These are phyloP conservation scores for Halichondria panicea DNA, from an alignment of 37 sponge, comb jelly and placozoan genomes.

Conservation along the genomic window DNA sequence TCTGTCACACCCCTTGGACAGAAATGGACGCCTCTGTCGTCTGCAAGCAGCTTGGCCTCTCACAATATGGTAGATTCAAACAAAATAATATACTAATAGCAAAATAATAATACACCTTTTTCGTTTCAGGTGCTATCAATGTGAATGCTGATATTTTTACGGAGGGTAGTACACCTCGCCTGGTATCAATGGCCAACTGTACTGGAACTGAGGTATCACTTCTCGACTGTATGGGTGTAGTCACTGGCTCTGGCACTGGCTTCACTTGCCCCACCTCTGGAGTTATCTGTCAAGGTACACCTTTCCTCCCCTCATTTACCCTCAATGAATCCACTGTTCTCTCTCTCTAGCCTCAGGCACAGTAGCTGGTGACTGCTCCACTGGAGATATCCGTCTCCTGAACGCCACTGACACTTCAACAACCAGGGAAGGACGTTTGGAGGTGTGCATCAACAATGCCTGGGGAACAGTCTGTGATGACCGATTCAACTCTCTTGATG, in stretches of 20 bases:
- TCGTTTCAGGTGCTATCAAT: not conserved
- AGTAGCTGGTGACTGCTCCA: no score
- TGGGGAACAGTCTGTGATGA: no score
- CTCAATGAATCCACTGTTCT: no score
- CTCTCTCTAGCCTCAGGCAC: no score
- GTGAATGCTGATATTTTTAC: slow-evolving; percentile 5
- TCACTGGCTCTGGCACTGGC: not conserved
- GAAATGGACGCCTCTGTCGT: slow-evolving; percentile 42
- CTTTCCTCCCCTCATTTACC: no score
- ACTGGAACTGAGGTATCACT: slow-evolving; percentile 10
- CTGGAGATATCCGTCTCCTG: no score
- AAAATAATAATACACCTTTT: not conserved
- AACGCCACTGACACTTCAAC: no score
- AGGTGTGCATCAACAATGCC: no score
- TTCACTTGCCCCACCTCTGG: slow-evolving; percentile 2
- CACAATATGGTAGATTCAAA: slow-evolving; percentile 30
- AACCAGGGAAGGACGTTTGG: no score
- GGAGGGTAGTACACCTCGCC: not conserved
- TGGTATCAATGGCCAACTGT: not conserved
- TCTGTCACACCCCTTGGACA: slow-evolving; percentile 36
- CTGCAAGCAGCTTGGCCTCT: slow-evolving; percentile 35
- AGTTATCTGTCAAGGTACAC: slow-evolving; percentile 8
- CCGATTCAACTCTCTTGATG: no score
- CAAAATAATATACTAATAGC: no score
- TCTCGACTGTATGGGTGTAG: slow-evolving; percentile 9